Evolutionary conservation across 1,140 invertebrate species (phyloP), one percentile per base, ranked within the genome.

Genomic region (Drosophila parabipectinata): DNA sequence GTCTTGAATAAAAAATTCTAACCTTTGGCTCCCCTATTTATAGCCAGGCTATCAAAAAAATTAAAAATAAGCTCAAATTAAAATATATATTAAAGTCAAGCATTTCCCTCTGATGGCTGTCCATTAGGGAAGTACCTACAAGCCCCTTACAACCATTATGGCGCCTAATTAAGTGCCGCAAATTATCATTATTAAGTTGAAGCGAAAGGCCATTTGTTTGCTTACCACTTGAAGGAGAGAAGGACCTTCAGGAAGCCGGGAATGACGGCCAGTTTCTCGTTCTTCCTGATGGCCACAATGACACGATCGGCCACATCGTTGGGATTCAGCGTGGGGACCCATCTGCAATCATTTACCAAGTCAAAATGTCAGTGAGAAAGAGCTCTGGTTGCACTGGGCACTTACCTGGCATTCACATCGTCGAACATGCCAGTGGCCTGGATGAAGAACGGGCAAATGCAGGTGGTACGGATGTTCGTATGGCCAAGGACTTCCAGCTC

Each of bases 391-490:
- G 45, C 21, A 21, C 47, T 30, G 7, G 12, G 39, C 53, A 69
- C 92, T 93, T 92, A 97, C 96, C 95, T 96, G 68, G 96, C 95
- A 82, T 95, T 93, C 24, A 97, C 96, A 67, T 98, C 96, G 21
- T 96, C 95, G 80, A 99, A 99, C 98, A 99, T 98, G 68, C 98
- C 98, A 6, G 98, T 99, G 18, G 94, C 93, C 63, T 97, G 95
- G 63, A 99, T 98, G 91, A 97, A 98, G 93, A 96, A 99, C 0
- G 98, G 98, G 91, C 98, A 99, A 66, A 99, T 95, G 15, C 97
- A 95, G 5, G 98, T 98, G 0, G 96, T 97, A 66, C 96, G 93
- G 12, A 99, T 96, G 41, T 96, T 97, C 47, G 94, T 94, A 26
- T 95, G 93, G 32, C 95, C 95, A 58, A 94, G 92, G 57, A 92